Evolutionary conservation across 2,888 invertebrate genomes (phyloP), one percentile per base, ranked within the genome.

Genomic region (Octonoba sinensis): DNA sequence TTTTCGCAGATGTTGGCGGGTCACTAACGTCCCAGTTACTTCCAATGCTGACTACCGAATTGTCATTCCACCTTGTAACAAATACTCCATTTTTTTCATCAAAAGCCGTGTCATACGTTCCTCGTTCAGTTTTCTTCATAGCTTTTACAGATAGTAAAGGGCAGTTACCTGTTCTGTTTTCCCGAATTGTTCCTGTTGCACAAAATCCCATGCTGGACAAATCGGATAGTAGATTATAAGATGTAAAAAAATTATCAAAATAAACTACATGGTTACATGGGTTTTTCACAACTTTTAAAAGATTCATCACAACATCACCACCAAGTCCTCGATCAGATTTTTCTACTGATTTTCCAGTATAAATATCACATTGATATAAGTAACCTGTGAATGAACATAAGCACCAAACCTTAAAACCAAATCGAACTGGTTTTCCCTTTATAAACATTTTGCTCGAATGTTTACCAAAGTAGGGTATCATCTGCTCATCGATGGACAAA

Each of bases 401-500:
- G 15, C 46, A 44, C 46, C 64, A 64, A 18, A 13, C 64, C 18
- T 64, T 64, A n/a, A 49, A 66, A 1, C 44, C 49, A 18, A 47
- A 66, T 11, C 51, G 22, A 20, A 66, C 22, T 0, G 49, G 51
- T 27, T 51, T 66, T 49, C 22, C 49, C 16, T 66, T 66, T 12
- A 66, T 13, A 49, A 66, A 66, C 22, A 49, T 49, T 66, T 66
- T 66, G 18, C 66, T 49, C 2, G 66, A 51, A 66, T 66, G 11
- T 24, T 24, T 22, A 22, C 66, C 22, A 51, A 13, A 51, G 22
- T 66, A 66, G 11, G 66, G 66, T 49, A 66, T 27, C 51, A 66
- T 66, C 20, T 66, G 66, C 18, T 51, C 66, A 0, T 66, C 66
- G 24, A 51, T 66, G 15, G 51, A 51, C 13, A 66, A 22, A 49